Evolutionary conservation across 1,140 invertebrate species (phyloP), one percentile per base, ranked within the genome.

Genomic region (Bradynema listronoti): DNA sequence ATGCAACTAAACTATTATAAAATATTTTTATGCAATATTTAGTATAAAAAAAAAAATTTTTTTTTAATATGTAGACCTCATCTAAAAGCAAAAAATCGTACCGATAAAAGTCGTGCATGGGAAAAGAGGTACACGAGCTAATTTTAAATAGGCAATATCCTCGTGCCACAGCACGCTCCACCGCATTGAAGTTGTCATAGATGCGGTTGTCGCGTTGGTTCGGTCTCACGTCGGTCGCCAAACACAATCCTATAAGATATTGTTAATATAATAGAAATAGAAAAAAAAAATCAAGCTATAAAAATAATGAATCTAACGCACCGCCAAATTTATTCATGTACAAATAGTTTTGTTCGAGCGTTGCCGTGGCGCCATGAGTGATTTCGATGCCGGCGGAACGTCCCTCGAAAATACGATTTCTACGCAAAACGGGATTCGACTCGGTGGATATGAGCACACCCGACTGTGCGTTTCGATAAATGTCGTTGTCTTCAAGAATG

Each of bases 141-240:
- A 98, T 97, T 84, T 97, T 97, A 82, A 96, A 98, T 65, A 98
- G 84, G 83, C 93, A 98, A 81, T 96, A 91, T 30, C 93, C 93
- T 77, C 88, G 89, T 27, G 86, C 85, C 3, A 98, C 91, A 34
- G 93, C 93, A 79, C 93, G 92, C 73, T 95, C 91, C 7, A 98
- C 91, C 36, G 91, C 92, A 80, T 98, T 91, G 81, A 96, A 90
- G 80, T 97, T 97, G 79, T 89, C 91, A 80, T 90, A 96, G 73
- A 98, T 94, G 81, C 92, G 90, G 81, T 98, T 98, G 71, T 88
- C 91, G 85, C 77, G 25, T 54, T 88, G 85, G 57, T 89, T 87
- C n/a, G 93, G 93, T 72, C 89, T 87, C 43, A 98, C 93, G 61
- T 91, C 92, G 75, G 90, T 94, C 16, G 93, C 93, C 68, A 97